Percentiles rank a stretch among this genome's conserved stretches.
These are phyloP conservation scores for Ormyrus thymus DNA, from an alignment of 2,888 invertebrate genomes.

Conservation along the genomic window DNA sequence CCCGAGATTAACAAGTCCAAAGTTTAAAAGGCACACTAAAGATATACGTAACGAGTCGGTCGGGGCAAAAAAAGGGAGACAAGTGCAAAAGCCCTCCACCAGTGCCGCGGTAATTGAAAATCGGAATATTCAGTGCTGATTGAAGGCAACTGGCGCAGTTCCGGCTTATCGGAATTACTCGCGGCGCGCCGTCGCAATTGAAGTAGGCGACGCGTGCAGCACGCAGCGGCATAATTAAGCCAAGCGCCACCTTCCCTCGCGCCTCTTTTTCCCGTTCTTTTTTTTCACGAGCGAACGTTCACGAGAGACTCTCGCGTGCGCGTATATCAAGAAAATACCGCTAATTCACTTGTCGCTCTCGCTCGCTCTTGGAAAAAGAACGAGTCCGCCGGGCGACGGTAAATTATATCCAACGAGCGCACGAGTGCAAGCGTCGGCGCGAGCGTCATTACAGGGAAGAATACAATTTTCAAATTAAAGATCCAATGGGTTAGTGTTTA, in stretches of 20 bases:
- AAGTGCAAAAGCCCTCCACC: too few species aligned
- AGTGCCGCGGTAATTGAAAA: conserved; percentile 6
- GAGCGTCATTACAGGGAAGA: too few species aligned
- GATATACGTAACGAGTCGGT: too few species aligned
- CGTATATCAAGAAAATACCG: conserved; percentile 3
- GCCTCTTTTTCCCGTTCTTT: neutral
- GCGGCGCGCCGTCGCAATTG: neutral
- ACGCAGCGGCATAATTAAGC: conserved; percentile 9
- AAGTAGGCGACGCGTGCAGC: neutral
- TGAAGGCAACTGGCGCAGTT: neutral
- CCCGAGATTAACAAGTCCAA: neutral
- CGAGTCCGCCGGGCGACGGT: neutral
- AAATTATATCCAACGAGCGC: conserved; percentile 14
- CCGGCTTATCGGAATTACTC: neutral
- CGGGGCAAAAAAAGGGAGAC: too few species aligned
- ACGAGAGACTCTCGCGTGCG: neutral
- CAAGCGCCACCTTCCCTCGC: neutral
- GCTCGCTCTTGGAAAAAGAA: neutral
- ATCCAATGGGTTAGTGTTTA: neutral
- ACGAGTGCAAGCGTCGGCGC: neutral
- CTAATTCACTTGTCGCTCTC: conserved; percentile 15
- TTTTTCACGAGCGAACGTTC: conserved; percentile 8
- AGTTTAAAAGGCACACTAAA: neutral
- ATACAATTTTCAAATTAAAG: neutral
- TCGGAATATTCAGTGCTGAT: neutral